Evolutionary conservation across 2,113 vertebrate genomes (phyloP).

Genomic region (Barnardius zonarius): DNA sequence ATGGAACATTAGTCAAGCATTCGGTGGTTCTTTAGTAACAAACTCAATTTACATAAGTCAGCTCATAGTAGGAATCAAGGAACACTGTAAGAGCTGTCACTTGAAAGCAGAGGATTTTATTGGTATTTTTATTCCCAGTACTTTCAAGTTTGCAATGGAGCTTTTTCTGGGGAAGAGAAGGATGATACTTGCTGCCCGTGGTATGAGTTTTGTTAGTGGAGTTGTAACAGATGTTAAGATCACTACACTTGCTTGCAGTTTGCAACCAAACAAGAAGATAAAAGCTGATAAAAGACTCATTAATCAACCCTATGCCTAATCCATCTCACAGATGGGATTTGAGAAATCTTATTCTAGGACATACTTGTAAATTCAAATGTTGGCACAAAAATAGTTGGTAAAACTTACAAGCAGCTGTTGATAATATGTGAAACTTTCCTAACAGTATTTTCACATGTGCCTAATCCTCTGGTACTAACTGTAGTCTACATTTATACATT

Average conservation of each 20-base stretch:
- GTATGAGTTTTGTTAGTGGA: background rate
- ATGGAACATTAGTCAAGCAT: background rate
- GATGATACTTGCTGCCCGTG: background rate
- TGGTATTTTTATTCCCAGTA: background rate
- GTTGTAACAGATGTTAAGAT: slow-evolving; percentile 31
- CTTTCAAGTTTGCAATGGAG: background rate
- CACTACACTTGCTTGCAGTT: slow-evolving; percentile 37
- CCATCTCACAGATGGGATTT: background rate
- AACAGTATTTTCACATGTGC: slow-evolving; percentile 66
- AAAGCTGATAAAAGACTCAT: slow-evolving; percentile 3
- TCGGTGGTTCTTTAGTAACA: background rate
- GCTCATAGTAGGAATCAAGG: background rate
- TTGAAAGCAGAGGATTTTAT: background rate
- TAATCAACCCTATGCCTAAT: background rate
- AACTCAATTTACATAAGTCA: background rate
- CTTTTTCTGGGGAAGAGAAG: slow-evolving; percentile 22
- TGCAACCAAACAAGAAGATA: slow-evolving; percentile 5
- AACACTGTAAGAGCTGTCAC: background rate
- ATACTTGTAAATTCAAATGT: background rate
- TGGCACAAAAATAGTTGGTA: slow-evolving; percentile 50
- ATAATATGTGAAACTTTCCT: slow-evolving; percentile 60
- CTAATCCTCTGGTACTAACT: slow-evolving; percentile 83
- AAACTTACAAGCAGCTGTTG: slow-evolving; percentile 46
- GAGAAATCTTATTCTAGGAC: background rate
- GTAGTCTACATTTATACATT: slow-evolving; percentile 77